phyloP scores from a whole-genome alignment of 2,888 invertebrate species.

The Eretmocerus hayati region DNA sequence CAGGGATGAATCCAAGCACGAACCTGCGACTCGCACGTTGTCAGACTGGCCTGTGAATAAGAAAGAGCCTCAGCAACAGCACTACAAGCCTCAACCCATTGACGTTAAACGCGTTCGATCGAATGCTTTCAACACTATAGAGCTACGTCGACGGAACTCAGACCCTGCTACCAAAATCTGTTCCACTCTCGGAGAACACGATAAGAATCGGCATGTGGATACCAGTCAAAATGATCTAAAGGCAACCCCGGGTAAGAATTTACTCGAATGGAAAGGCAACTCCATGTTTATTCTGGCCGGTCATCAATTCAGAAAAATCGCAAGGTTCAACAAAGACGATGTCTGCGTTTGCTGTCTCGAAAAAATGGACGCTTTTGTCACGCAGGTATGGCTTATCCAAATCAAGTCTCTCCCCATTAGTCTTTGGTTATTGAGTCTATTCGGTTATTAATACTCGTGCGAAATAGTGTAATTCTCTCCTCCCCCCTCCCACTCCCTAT shows the following conservation, averaged over 20 bases:
- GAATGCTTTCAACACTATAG: constrained; percentile 45
- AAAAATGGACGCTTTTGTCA: constrained; percentile 73
- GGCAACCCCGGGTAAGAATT: constrained; percentile 51
- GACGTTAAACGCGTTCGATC: constrained; percentile 37
- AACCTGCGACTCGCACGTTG: constrained; percentile 30
- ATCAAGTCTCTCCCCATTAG: too few relatives aligned
- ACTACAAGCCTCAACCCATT: constrained; percentile 14
- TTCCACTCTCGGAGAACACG: constrained; percentile 41
- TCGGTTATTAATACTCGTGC: too few relatives aligned
- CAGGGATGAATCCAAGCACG: constrained; percentile 15
- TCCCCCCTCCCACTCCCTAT: too few relatives aligned
- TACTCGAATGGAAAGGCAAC: constrained; percentile 55
- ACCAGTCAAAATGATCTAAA: constrained; percentile 49
- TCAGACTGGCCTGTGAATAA: constrained; percentile 43
- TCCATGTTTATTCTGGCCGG: constrained; percentile 68
- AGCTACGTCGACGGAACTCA: constrained; percentile 63
- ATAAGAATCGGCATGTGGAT: constrained; percentile 48
- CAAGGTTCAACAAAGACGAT: constrained; percentile 72
- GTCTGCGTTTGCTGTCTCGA: constrained; percentile 75
- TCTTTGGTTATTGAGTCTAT: too few relatives aligned
- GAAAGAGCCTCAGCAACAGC: constrained; percentile 27
- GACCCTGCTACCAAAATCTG: constrained; percentile 62
- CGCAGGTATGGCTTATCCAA: constrained; percentile 46
- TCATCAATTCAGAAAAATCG: constrained; percentile 70
- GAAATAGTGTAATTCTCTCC: too few relatives aligned